Percentiles rank a stretch among this genome's conserved stretches.
Evolutionary conservation across 1,140 invertebrate species (phyloP).

Genomic region (Hycleus cichorii): DNA sequence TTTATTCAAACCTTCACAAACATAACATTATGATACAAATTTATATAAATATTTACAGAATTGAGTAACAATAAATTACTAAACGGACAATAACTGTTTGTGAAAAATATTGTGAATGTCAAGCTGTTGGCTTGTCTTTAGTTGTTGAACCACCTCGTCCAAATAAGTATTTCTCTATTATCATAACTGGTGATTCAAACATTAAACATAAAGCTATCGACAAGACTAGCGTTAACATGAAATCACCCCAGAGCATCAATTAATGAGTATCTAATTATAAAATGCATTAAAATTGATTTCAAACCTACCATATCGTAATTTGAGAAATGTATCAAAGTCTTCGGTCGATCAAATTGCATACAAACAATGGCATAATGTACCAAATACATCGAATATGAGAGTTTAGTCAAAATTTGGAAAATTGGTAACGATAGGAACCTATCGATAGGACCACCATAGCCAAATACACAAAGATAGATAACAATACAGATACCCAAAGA

Average conservation of each 20-base stretch:
- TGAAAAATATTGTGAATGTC: too few species aligned
- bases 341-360: not conserved
- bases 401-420: constrained; percentile 15
- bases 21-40: too few species aligned
- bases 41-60: too few species aligned
- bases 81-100: too few species aligned
- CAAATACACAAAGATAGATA: constrained; percentile 55
- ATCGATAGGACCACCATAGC: constrained; percentile 45
- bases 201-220: constrained; percentile 1
- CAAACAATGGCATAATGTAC: constrained; percentile 11
- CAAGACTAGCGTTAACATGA: constrained; percentile 1
- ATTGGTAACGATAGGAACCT: constrained; percentile 15
- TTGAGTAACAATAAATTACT: too few species aligned
- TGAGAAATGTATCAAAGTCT: not conserved
- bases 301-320: not conserved
- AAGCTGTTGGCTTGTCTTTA: too few species aligned
- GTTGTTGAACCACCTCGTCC: not conserved
- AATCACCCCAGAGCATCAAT: constrained; percentile 4
- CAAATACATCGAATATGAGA: constrained; percentile 22
- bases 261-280: not conserved
- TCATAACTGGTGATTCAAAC: constrained; percentile 17
- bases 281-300: not conserved
- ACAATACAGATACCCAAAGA: constrained; percentile 54
- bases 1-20: too few species aligned
- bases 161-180: constrained; percentile 4